A percentile compares a stretch with the other conserved stretches of the same genome.
phyloP scores from a whole-genome alignment of 2,797 vertebrate species.

The Sitta carolinensis region DNA sequence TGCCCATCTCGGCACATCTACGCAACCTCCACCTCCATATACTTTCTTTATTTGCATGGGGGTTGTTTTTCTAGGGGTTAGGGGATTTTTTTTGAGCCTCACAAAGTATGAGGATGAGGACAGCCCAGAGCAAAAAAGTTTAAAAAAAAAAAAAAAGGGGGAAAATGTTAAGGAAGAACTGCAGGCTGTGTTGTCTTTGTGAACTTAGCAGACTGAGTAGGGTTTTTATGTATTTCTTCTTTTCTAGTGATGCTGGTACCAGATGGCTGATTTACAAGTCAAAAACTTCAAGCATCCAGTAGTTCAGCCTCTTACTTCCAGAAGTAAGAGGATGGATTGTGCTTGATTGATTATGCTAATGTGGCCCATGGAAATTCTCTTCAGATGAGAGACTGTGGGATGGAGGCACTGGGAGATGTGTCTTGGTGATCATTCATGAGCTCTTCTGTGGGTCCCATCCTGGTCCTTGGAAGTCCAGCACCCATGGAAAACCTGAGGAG shows the following conservation, averaged over 20 bases:
- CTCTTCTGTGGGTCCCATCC: not conserved
- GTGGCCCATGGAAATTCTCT: not conserved
- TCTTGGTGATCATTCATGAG: not conserved
- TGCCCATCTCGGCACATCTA: not conserved
- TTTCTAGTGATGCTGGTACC: not conserved
- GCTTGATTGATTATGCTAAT: not conserved
- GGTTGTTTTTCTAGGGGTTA: not conserved
- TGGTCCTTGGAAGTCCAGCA: not conserved
- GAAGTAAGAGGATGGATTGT: not conserved
- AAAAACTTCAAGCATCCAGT: constrained; percentile 5
- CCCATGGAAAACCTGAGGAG: not conserved
- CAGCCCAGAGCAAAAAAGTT: not conserved
- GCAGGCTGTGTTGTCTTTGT: not conserved
- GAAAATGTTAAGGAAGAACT: not conserved
- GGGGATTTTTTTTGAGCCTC: not conserved
- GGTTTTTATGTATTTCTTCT: not conserved
- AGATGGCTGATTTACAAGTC: constrained; percentile 26
- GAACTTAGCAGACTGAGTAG: not conserved
- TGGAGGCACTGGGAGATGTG: not conserved
- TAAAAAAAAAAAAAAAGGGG: not conserved
- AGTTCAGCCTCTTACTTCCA: not conserved
- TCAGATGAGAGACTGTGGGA: not conserved
- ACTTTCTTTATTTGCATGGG: not conserved
- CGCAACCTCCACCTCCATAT: not conserved
- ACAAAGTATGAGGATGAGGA: not conserved